phyloP scores from a whole-genome alignment of 2,888 invertebrate genomes.

The Ashinkailepas kermadecensis region DNA sequence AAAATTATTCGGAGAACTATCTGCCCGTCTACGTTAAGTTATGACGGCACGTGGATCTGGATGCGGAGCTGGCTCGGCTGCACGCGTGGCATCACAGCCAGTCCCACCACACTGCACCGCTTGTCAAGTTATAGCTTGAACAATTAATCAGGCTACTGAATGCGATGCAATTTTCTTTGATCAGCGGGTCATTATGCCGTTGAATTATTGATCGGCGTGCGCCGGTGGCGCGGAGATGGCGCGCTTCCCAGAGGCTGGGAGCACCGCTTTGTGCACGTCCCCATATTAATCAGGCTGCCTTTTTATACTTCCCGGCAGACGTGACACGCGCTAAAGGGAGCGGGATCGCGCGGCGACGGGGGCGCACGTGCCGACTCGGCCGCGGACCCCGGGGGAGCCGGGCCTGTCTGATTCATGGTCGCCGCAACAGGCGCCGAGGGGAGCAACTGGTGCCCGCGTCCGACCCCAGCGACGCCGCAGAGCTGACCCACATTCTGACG shows the following conservation, averaged over 20 bases:
- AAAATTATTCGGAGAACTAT: background rate
- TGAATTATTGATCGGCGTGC: background rate
- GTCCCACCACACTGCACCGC: background rate
- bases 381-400: too few relatives aligned
- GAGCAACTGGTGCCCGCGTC: background rate
- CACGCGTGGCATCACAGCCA: background rate
- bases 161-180: slow-evolving; percentile 20
- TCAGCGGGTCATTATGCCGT: background rate
- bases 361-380: background rate
- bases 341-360: background rate
- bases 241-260: background rate
- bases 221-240: background rate
- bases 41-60: background rate
- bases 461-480: background rate
- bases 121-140: background rate
- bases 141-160: background rate
- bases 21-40: background rate
- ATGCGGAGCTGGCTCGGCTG: too few relatives aligned
- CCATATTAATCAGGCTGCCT: slow-evolving; percentile 1
- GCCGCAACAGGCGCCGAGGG: background rate
- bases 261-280: background rate
- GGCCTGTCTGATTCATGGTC: background rate
- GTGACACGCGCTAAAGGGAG: background rate
- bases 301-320: background rate
- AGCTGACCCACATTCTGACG: slow-evolving; percentile 1